A percentile compares a stretch with the other conserved stretches of the same genome.
phyloP scores from a whole-genome alignment of 2,888 invertebrate species.

The Lymantria monacha region DNA sequence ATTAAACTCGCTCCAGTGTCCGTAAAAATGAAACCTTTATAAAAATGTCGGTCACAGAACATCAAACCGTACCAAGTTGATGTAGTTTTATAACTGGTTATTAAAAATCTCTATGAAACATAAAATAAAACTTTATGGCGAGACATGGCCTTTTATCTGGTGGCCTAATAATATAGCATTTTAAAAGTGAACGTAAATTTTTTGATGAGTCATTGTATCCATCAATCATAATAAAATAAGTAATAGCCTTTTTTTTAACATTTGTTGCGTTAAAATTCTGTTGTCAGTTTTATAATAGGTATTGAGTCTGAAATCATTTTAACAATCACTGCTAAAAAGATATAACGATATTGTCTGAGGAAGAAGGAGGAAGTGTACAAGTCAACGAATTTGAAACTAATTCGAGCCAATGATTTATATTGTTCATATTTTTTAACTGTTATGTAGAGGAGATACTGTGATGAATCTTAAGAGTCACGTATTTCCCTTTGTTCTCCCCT shows the following conservation, averaged over 20 bases:
- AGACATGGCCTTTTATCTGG: constrained; percentile 2
- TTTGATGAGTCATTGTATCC: constrained; percentile 4
- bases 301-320: too few species aligned
- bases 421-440: too few species aligned
- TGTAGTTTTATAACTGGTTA: constrained; percentile 22
- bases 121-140: constrained; percentile 20
- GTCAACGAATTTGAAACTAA: too few species aligned
- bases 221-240: constrained; percentile 12
- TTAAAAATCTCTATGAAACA: constrained; percentile 17
- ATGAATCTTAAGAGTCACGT: too few species aligned
- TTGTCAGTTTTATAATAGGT: too few species aligned
- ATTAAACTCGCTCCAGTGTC: constrained; percentile 4
- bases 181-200: constrained; percentile 13
- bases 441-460: too few species aligned
- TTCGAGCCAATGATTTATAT: too few species aligned
- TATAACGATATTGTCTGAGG: too few species aligned
- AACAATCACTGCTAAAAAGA: too few species aligned
- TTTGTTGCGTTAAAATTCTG: too few species aligned
- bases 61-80: constrained; percentile 1
- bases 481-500: too few species aligned
- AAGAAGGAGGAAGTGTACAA: too few species aligned
- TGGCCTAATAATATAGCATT: constrained; percentile 11
- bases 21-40: constrained; percentile 9
- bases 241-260: neutral
- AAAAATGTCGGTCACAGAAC: constrained; percentile 3